Evolutionary conservation across 2,888 invertebrate genomes (phyloP).

Genomic region (Chloroclystis v-ata): DNA sequence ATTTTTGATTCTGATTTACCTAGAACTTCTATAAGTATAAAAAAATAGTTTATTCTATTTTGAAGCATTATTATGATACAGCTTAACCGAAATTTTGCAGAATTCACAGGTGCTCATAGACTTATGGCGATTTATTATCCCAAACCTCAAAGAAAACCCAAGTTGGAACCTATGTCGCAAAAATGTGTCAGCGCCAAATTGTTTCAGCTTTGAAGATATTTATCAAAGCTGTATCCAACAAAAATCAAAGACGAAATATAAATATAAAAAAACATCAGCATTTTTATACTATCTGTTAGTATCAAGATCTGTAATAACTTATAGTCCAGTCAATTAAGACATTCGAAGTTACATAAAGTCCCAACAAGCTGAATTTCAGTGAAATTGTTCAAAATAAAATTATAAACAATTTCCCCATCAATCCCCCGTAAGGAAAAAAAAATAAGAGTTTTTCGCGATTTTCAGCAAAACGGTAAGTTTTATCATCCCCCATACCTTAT

Average conservation of each 20-base stretch:
- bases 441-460: too few relatives aligned
- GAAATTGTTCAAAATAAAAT: too few relatives aligned
- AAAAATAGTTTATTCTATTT: not conserved
- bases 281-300: too few relatives aligned
- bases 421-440: too few relatives aligned
- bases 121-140: conserved; percentile 39
- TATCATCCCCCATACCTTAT: too few relatives aligned
- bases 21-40: not conserved
- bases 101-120: conserved; percentile 26
- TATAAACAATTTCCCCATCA: too few relatives aligned
- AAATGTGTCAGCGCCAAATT: conserved; percentile 28
- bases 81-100: not conserved
- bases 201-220: conserved; percentile 40
- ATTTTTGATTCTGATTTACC: not conserved
- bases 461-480: too few relatives aligned
- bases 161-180: conserved; percentile 44
- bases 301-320: too few relatives aligned
- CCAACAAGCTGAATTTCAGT: too few relatives aligned
- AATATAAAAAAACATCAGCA: too few relatives aligned
- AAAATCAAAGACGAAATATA: conserved; percentile 9
- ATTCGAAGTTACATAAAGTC: too few relatives aligned
- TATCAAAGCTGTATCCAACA: conserved; percentile 38
- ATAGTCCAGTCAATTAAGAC: too few relatives aligned
- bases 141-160: conserved; percentile 37
- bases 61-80: not conserved